A percentile compares a stretch with the other conserved stretches of the same genome.
phyloP scores from a whole-genome alignment of 2,888 invertebrate species.

The Xanthia icteritia region DNA sequence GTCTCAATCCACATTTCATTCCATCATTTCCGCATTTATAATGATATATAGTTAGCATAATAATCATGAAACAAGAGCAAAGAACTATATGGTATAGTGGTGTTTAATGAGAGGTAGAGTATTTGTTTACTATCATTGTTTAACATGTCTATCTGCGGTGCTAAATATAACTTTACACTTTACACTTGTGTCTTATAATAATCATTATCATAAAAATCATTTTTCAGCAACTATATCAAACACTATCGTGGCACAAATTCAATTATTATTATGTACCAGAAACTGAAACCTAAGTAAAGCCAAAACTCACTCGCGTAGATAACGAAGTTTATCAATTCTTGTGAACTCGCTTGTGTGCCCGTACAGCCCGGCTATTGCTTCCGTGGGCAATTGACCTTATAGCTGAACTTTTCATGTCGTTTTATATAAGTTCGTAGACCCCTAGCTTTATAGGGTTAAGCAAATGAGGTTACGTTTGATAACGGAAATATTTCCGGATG shows the following conservation, averaged over 20 bases:
- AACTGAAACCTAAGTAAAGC: slow-evolving; percentile 19
- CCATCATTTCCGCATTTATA: too few relatives aligned
- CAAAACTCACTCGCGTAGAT: slow-evolving; percentile 20
- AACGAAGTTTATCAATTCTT: slow-evolving; percentile 29
- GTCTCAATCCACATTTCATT: too few relatives aligned
- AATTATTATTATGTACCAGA: slow-evolving; percentile 30
- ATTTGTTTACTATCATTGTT: too few relatives aligned
- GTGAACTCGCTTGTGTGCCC: slow-evolving; percentile 33
- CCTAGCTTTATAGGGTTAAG: slow-evolving; percentile 1
- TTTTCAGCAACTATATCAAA: slow-evolving; percentile 8
- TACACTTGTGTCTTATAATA: too few relatives aligned
- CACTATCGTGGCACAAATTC: not conserved
- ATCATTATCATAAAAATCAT: slow-evolving; percentile 1
- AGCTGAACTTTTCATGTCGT: not conserved
- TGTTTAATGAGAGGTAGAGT: too few relatives aligned
- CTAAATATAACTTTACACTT: too few relatives aligned
- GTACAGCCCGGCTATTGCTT: not conserved
- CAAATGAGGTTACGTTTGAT: slow-evolving; percentile 30
- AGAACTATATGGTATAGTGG: too few relatives aligned
- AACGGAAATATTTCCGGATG: not conserved
- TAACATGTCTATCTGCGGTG: too few relatives aligned
- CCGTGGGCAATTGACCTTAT: slow-evolving; percentile 31
- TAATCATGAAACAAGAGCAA: too few relatives aligned
- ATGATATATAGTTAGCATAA: too few relatives aligned
- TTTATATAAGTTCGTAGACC: slow-evolving; percentile 21